Evolutionary conservation across 2,888 invertebrate genomes (phyloP), one percentile per base, ranked within the genome.

Genomic region (Leptinotarsa peninsularis): DNA sequence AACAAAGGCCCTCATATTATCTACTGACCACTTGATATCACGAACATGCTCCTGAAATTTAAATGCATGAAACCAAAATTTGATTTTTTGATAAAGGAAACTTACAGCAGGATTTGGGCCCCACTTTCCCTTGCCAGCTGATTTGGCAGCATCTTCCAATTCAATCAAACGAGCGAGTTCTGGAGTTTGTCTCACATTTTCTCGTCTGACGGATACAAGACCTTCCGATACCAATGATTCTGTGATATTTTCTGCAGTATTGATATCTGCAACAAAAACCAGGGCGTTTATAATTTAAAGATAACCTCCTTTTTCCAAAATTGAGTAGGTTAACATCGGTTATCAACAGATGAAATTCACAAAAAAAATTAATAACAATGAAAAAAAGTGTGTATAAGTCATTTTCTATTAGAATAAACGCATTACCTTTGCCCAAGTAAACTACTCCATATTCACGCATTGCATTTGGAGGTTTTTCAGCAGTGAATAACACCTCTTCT

Each of bases 141-240:
- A 89, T 88, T 96, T 97, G 0, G 99, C 98, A 70, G 92, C 90
- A 81, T 97, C 97, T 89, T 99, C 98, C 50, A 98, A 90, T 83
- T 97, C 97, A 43, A 94, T 91, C 14, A 98, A 90, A 73, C 90
- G 91, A 63, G 91, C 89, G 71, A 94, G 88, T 82, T 95, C 94
- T 0, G 93, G 93, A 63, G 91, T 92, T 54, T 90, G 88, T 71
- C 91, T 91, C n/a, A 91, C 91, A 50, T 91, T 91, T 82, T 93
- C 93, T 33, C 91, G 89, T 79, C 94, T 91, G 0, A 99, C 96
- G 77, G 93, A 93, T 0, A 94, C 97, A 54, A 97, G 89, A 68
- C 99, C 99, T 88, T 98, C 98, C 0, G 94, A 91, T 2, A 99
- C 93, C 82, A 98, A 90, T 0, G 93, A 90, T 86, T 99, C 98